phyloP scores from a whole-genome alignment of 2,888 invertebrate species.

The Watsonalla cultraria region DNA sequence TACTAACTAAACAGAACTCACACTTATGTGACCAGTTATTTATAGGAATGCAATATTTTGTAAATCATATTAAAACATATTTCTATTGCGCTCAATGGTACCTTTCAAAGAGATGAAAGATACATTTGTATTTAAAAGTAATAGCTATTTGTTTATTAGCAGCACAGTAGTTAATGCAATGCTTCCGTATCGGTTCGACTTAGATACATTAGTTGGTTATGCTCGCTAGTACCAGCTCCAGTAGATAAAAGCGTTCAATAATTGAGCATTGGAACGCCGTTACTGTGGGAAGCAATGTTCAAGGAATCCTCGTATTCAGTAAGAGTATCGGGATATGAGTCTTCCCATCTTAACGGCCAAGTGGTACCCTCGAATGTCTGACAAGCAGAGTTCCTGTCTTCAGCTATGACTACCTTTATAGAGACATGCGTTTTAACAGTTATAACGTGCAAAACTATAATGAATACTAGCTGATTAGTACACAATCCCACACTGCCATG shows the following conservation, averaged over 20 bases:
- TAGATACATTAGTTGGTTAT: conserved; percentile 54
- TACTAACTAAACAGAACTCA: not conserved
- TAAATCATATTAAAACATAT: too few species aligned
- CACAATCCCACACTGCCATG: conserved; percentile 8
- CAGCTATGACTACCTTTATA: conserved; percentile 55
- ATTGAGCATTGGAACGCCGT: conserved; percentile 73
- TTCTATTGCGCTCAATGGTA: too few species aligned
- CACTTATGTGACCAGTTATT: too few species aligned
- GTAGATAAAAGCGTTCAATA: conserved; percentile 37
- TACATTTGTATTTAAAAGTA: conserved; percentile 11
- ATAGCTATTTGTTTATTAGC: conserved; percentile 41
- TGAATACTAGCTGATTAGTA: too few species aligned
- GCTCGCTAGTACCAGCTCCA: conserved; percentile 48
- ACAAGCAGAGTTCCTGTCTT: conserved; percentile 71
- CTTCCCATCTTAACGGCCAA: conserved; percentile 36
- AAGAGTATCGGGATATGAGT: conserved; percentile 7
- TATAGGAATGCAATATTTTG: too few species aligned
- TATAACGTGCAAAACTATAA: not conserved
- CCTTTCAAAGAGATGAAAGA: not conserved
- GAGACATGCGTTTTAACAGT: conserved; percentile 25
- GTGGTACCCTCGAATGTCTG: conserved; percentile 65
- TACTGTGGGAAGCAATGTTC: conserved; percentile 37
- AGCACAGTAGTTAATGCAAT: conserved; percentile 61
- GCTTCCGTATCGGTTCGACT: conserved; percentile 54
- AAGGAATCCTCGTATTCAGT: conserved; percentile 16